Conservation (phyloP, 2,113 vertebrate species). For the Columbina picui region DNA sequence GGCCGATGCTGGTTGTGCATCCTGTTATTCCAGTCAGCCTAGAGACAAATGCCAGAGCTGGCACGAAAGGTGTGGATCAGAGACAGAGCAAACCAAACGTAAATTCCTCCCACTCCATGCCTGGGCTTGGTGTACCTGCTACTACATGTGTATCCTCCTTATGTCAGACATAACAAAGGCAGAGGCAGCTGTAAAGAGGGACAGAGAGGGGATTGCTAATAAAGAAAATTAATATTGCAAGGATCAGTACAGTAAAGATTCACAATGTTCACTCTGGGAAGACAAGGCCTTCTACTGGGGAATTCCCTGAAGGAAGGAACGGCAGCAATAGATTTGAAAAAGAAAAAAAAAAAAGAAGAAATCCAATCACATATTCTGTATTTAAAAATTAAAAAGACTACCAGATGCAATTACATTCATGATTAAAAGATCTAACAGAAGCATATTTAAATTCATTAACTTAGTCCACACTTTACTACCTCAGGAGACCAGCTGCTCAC, state of each 20-base stretch:
- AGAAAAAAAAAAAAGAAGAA: not conserved
- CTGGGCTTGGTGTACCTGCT: not conserved
- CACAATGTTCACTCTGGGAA: not conserved
- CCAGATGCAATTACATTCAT: constrained; percentile 66
- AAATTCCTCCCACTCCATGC: not conserved
- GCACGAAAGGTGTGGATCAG: not conserved
- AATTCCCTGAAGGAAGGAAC: not conserved
- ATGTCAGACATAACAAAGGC: not conserved
- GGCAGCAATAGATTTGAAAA: not conserved
- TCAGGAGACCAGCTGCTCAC: constrained; percentile 63
- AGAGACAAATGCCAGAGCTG: not conserved
- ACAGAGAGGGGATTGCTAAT: not conserved
- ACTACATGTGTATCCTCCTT: not conserved
- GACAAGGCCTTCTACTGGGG: not conserved
- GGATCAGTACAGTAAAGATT: not conserved
- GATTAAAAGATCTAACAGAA: constrained; percentile 68
- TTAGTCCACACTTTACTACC: constrained; percentile 51
- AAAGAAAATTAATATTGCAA: not conserved
- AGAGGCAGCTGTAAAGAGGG: not conserved
- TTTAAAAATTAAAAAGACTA: constrained; percentile 65
- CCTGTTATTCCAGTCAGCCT: constrained; percentile 34
- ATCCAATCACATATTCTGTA: constrained; percentile 21
- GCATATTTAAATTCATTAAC: constrained; percentile 71
- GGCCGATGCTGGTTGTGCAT: not conserved
- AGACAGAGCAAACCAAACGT: not conserved